Conservation (phyloP, 2,797 vertebrate species). For the Merluccius polli region DNA sequence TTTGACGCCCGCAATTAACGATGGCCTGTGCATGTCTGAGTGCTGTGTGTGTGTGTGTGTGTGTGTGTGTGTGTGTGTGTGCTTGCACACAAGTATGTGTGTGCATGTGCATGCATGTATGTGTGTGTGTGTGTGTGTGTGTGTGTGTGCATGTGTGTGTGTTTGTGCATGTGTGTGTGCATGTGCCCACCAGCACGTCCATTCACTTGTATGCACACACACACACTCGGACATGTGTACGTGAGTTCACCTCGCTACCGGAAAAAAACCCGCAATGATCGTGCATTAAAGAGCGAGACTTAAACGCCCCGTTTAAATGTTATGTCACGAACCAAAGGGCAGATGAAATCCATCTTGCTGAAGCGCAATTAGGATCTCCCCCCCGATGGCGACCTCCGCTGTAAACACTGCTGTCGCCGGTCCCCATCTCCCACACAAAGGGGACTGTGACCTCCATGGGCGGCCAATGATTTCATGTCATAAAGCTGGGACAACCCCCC, state of each 20-base stretch:
- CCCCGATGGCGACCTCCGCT: constrained; percentile 7
- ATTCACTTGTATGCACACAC: neutral
- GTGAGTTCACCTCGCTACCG: neutral
- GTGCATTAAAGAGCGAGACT: neutral
- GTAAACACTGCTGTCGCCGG: constrained; percentile 47
- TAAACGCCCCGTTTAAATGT: constrained; percentile 55
- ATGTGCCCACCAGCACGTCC: constrained; percentile 7
- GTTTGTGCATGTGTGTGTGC: neutral
- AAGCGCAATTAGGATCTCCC: constrained; percentile 53
- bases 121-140: constrained; percentile 15
- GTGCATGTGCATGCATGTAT: neutral
- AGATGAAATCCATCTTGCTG: constrained; percentile 55
- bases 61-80: neutral
- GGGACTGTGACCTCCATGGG: too few relatives aligned
- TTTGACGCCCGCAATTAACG: constrained; percentile 65
- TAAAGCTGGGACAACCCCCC: too few relatives aligned
- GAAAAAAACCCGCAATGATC: neutral
- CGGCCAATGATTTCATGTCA: constrained; percentile 23
- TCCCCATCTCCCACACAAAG: too few relatives aligned
- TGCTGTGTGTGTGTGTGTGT: too few relatives aligned
- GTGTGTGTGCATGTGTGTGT: neutral
- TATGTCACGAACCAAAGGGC: constrained; percentile 55
- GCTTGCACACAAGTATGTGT: neutral
- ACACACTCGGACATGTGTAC: neutral
- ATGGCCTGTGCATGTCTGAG: constrained; percentile 29